phyloP scores from a whole-genome alignment of 2,888 invertebrate genomes.

The Operophtera brumata region DNA sequence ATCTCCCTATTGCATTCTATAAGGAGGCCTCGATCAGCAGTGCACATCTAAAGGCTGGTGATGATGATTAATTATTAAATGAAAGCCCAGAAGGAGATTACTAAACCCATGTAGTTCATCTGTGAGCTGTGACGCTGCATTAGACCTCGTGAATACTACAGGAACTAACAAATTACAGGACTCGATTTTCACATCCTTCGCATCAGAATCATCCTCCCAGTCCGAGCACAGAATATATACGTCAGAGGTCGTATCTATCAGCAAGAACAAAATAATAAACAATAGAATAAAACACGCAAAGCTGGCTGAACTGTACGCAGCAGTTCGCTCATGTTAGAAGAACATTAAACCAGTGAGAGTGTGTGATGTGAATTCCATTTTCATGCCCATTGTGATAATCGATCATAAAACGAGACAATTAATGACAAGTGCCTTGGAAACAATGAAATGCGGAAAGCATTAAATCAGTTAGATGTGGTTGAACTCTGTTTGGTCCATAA shows the following conservation, averaged over 20 bases:
- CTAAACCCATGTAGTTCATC: no score
- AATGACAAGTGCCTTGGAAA: constrained; percentile 24
- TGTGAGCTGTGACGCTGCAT: no score
- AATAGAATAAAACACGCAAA: neutral
- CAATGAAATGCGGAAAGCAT: constrained; percentile 28
- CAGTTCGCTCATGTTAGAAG: constrained; percentile 20
- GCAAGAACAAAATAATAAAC: constrained; percentile 5
- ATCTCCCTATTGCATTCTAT: no score
- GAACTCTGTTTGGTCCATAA: constrained; percentile 12
- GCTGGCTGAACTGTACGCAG: neutral
- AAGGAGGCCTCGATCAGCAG: no score
- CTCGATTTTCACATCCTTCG: neutral
- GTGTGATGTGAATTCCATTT: constrained; percentile 24
- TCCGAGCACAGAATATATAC: no score
- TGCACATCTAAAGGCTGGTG: no score
- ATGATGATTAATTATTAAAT: no score
- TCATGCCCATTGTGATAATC: constrained; percentile 25
- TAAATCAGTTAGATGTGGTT: constrained; percentile 5
- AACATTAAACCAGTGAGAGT: constrained; percentile 21
- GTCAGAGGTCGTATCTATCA: constrained; percentile 20
- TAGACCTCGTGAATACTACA: neutral
- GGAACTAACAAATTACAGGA: constrained; percentile 3
- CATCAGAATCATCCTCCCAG: neutral
- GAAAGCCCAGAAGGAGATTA: no score
- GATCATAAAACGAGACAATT: constrained; percentile 26